Evolutionary conservation across 1,140 invertebrate genomes (phyloP).

Genomic region (Rhyacophila brunnea): DNA sequence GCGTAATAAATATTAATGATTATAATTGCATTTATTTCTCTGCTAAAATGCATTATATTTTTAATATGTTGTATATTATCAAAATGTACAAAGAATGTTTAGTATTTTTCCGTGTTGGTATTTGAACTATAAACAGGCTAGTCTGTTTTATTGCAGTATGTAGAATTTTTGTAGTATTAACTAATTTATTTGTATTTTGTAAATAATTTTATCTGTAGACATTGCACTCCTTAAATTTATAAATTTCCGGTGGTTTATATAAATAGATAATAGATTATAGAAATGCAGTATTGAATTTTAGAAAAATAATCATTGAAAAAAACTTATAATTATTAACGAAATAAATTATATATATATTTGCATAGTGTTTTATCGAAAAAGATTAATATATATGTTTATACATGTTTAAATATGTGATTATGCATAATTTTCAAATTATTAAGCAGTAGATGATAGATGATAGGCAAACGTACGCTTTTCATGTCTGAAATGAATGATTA

Average conservation of each 20-base stretch:
- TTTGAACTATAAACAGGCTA: slow-evolving; percentile 11
- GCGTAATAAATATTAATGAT: neutral
- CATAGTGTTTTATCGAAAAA: slow-evolving; percentile 24
- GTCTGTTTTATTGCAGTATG: slow-evolving; percentile 13
- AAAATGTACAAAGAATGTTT: slow-evolving; percentile 15
- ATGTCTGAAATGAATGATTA: slow-evolving; percentile 21
- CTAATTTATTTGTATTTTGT: slow-evolving; percentile 21
- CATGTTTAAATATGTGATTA: slow-evolving; percentile 26
- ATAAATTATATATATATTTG: slow-evolving; percentile 26
- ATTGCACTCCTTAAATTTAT: slow-evolving; percentile 3
- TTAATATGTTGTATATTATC: slow-evolving; percentile 1
- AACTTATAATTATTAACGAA: slow-evolving; percentile 19
- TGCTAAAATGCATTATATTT: neutral
- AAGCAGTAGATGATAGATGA: neutral
- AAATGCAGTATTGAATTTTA: slow-evolving; percentile 20
- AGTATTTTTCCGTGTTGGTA: slow-evolving; percentile 13
- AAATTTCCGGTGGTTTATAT: slow-evolving; percentile 22
- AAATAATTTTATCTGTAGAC: slow-evolving; percentile 14
- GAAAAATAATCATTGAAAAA: slow-evolving; percentile 12
- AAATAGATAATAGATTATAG: slow-evolving; percentile 6
- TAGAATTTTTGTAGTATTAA: slow-evolving; percentile 14
- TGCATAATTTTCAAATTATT: slow-evolving; percentile 14
- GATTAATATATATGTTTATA: slow-evolving; percentile 18
- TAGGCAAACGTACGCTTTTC: slow-evolving; percentile 17
- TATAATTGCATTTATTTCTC: neutral